Evolutionary conservation across 2,113 vertebrate genomes (phyloP).

Genomic region (Oncorhynchus kisutch): DNA sequence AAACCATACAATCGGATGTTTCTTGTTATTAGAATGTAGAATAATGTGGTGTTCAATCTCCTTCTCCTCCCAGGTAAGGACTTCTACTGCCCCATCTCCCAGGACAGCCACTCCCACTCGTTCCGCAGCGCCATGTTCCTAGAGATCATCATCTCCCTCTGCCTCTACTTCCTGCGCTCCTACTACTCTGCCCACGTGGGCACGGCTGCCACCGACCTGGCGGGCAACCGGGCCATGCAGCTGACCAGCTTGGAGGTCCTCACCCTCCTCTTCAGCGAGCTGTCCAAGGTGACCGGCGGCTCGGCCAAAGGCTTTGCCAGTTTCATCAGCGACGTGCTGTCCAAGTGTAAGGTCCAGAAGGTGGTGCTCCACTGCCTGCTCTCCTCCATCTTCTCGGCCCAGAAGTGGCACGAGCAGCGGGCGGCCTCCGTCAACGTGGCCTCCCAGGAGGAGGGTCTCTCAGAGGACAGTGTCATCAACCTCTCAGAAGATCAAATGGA

Average conservation of each 20-base stretch:
- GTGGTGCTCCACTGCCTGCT: conserved; percentile 94
- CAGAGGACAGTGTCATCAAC: conserved; percentile 95
- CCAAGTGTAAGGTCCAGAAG: conserved; percentile 98
- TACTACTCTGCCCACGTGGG: conserved; percentile 92
- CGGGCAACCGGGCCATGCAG: conserved; percentile 96
- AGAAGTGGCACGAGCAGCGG: conserved; percentile 94
- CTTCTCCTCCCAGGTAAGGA: conserved; percentile 72
- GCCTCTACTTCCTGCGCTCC: conserved; percentile 92
- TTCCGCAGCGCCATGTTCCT: conserved; percentile 99
- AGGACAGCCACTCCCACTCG: conserved; percentile 90
- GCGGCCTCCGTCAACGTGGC: conserved; percentile 79
- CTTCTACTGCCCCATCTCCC: conserved; percentile 94
- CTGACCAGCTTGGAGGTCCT: conserved; percentile 96
- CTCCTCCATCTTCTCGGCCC: conserved; percentile 94
- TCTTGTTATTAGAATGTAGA: no score
- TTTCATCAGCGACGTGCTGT: conserved; percentile 95
- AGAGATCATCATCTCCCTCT: conserved; percentile 95
- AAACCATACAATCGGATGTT: no score
- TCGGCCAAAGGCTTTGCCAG: conserved; percentile 97
- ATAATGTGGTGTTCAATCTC: no score
- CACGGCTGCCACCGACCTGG: conserved; percentile 87
- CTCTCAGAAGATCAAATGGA: conserved; percentile 96
- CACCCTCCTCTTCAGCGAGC: conserved; percentile 89
- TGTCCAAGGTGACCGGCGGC: conserved; percentile 91
- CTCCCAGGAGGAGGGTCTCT: conserved; percentile 87